Conservation (phyloP, 2,888 invertebrate genomes). For the Eristalis tenax region DNA sequence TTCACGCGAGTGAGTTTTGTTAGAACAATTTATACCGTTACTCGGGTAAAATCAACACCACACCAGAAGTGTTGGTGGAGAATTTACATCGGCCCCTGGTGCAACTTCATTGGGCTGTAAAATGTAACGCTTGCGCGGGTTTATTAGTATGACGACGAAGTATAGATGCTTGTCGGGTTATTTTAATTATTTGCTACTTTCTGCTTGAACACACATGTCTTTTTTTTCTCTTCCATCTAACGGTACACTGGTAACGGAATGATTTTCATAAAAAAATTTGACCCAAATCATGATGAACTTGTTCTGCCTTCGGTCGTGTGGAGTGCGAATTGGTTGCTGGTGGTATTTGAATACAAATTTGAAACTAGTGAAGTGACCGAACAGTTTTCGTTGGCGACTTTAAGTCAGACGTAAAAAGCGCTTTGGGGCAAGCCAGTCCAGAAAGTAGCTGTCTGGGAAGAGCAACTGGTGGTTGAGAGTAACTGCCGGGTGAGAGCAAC, state of each 20-base stretch:
- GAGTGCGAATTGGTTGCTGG: no score
- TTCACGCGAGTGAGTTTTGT: constrained; percentile 68
- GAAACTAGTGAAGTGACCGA: neutral
- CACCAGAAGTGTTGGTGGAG: constrained; percentile 12
- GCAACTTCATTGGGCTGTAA: constrained; percentile 15
- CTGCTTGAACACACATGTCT: neutral
- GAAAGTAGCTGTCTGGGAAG: no score
- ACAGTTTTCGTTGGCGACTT: no score
- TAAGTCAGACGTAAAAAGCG: no score
- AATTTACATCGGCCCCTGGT: constrained; percentile 31
- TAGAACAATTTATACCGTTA: constrained; percentile 71
- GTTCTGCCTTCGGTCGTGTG: neutral
- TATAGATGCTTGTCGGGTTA: constrained; percentile 40
- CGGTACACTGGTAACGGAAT: neutral
- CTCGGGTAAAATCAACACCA: constrained; percentile 45
- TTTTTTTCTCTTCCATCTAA: neutral
- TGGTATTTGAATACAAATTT: no score
- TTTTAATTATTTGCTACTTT: constrained; percentile 21
- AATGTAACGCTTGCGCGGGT: constrained; percentile 22
- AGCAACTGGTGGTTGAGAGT: no score
- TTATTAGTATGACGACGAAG: constrained; percentile 45
- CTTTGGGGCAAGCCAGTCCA: no score
- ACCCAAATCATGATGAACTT: neutral
- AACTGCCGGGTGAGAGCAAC: no score
- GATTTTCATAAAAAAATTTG: neutral